Conservation (phyloP, 2,113 vertebrate genomes). For the Sylvilagus bachmani region DNA sequence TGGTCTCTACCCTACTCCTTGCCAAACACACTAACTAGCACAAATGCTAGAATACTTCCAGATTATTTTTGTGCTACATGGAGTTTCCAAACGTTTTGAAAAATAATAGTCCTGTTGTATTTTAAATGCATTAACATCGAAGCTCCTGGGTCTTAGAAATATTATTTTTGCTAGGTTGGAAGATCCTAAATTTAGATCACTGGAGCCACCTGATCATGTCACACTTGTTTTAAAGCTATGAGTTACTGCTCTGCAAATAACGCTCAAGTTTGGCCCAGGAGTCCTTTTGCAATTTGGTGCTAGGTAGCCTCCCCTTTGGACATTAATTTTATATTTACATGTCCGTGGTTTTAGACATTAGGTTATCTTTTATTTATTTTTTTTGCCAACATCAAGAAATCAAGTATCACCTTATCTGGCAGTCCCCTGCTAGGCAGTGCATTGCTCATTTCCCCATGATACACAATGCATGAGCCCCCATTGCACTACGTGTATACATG, state of each 20-base stretch:
- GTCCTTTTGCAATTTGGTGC: background rate
- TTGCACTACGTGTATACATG: fast-evolving
- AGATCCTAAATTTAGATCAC: background rate
- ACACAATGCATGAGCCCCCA: background rate
- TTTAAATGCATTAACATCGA: background rate
- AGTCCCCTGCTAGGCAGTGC: background rate
- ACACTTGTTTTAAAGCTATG: background rate
- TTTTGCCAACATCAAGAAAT: background rate
- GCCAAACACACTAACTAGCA: background rate
- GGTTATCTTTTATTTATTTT: background rate
- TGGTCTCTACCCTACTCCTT: fast-evolving
- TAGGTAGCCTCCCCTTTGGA: background rate
- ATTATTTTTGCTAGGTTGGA: background rate
- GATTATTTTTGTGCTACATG: background rate
- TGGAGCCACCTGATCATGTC: background rate
- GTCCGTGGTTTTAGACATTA: background rate
- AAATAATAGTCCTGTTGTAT: too few relatives aligned
- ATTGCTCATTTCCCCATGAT: background rate
- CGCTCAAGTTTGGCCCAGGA: background rate
- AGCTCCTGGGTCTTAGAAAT: constrained; percentile 1
- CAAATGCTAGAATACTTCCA: background rate
- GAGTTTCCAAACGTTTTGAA: background rate
- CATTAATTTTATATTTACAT: background rate
- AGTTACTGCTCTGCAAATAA: background rate
- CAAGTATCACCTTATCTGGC: background rate